Percentiles rank a stretch among this genome's conserved stretches.
Evolutionary conservation across 2,797 vertebrate species (phyloP).

Genomic region (Peromyscus aztecus): DNA sequence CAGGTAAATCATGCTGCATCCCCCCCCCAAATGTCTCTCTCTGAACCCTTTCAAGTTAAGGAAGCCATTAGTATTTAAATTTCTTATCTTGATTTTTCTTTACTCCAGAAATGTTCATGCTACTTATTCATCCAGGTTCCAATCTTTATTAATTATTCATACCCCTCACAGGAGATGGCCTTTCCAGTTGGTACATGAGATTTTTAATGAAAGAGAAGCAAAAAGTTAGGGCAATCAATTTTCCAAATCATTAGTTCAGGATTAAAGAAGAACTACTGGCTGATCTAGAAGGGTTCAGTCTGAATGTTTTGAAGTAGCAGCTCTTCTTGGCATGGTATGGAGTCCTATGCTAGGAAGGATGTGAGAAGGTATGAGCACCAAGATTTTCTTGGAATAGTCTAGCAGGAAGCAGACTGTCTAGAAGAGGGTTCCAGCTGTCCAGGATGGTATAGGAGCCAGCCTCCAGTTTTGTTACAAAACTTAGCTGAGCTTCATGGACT

Average conservation of each 20-base stretch:
- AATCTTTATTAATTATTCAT: slow-evolving; percentile 7
- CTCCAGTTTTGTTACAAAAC: background rate
- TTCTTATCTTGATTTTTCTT: background rate
- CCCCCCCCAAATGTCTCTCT: background rate
- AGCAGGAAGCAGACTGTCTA: background rate
- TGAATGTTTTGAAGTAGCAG: background rate
- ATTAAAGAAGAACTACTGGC: background rate
- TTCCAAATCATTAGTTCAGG: background rate
- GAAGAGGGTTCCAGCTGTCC: background rate
- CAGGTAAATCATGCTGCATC: background rate
- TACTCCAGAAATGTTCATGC: background rate
- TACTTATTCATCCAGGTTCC: background rate
- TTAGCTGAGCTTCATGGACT: background rate
- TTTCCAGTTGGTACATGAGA: background rate
- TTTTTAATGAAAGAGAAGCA: background rate
- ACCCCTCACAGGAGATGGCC: background rate
- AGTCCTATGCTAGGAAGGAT: background rate
- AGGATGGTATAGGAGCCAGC: background rate
- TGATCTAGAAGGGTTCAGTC: background rate
- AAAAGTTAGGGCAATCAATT: background rate
- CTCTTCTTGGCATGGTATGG: background rate
- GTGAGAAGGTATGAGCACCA: background rate
- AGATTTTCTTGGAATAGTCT: background rate
- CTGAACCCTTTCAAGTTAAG: background rate
- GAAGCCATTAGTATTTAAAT: background rate